Evolutionary conservation across 2,113 vertebrate species (phyloP), one percentile per base, ranked within the genome.

Genomic region (Cricetomys ansorgei): DNA sequence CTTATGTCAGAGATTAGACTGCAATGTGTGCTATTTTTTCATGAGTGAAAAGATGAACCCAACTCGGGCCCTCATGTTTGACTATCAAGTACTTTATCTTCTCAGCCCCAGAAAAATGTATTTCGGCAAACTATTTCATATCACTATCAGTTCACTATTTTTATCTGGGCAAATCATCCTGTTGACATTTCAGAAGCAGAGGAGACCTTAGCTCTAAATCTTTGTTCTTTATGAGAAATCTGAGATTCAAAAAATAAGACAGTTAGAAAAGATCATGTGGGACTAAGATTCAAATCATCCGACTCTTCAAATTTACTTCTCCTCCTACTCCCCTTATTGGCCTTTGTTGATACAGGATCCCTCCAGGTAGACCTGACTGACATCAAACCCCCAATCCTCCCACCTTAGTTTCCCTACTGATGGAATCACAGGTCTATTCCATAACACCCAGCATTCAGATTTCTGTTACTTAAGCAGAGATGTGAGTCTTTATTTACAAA

Each of bases 181-280:
- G 64, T 25, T 16, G 69, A 55, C 91, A 91, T 92, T 94, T 92
- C 65, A 76, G 81, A 86, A 81, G 21, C 75, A 11, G 21, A 70
- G 83, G 64, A 85, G 21, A 53, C 37, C 6, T 62, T 62, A 67
- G 17, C 17, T 83, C 50, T 94, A 86, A 62, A 65, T 2, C 11
- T 34, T 70, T 64, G 19, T 75, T 45, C 45, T 88, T 86, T 76
- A 76, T 17, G 6, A 92, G 43, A 8, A 83, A 76, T 75, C 40
- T 81, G 48, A 89, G 43, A 84, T 89, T 96, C 37, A 94, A 34
- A 84, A 96, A 91, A 76, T 45, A 69, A 89, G 23, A 53, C 15
- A 73, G 11, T 81, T 57, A 50, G 34, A 65, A 96, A 95, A 81
- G 85, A 67, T 64, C 69, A 59, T 34, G 1, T 8, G 43, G 21